Conservation (phyloP, 2,113 vertebrate genomes). For the Numenius arquata region DNA sequence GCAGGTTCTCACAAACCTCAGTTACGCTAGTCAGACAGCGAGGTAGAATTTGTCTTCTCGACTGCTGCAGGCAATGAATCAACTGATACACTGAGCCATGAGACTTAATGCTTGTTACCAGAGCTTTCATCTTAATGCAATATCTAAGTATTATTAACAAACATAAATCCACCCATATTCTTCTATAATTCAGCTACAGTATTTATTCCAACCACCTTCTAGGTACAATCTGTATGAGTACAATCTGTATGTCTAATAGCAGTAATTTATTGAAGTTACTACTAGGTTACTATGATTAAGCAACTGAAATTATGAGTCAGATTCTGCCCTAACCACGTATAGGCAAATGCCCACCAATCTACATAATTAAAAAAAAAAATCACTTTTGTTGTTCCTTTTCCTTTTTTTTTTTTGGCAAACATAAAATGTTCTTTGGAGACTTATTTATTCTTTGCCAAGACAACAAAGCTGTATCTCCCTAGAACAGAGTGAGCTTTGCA, state of each 20-base stretch:
- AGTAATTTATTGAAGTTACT: neutral
- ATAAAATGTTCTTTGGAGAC: neutral
- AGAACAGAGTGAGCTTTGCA: neutral
- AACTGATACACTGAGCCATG: rapidly evolving
- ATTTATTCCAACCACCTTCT: neutral
- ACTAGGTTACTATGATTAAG: neutral
- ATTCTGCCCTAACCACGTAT: neutral
- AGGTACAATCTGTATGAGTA: no score
- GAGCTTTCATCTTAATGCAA: neutral
- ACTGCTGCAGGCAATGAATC: neutral
- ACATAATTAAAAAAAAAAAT: neutral
- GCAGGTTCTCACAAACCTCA: neutral
- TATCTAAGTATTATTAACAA: neutral
- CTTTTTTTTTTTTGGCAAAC: neutral
- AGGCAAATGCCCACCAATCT: neutral
- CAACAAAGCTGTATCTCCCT: neutral
- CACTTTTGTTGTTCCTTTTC: neutral
- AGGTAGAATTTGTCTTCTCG: neutral
- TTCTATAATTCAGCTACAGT: neutral
- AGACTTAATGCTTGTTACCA: neutral
- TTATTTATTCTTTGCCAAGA: neutral
- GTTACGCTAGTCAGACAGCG: neutral
- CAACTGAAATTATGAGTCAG: neutral
- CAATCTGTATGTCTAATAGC: neutral
- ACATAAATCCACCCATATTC: neutral